Conservation (phyloP, 2,113 vertebrate species). For the Burhinus oedicnemus region DNA sequence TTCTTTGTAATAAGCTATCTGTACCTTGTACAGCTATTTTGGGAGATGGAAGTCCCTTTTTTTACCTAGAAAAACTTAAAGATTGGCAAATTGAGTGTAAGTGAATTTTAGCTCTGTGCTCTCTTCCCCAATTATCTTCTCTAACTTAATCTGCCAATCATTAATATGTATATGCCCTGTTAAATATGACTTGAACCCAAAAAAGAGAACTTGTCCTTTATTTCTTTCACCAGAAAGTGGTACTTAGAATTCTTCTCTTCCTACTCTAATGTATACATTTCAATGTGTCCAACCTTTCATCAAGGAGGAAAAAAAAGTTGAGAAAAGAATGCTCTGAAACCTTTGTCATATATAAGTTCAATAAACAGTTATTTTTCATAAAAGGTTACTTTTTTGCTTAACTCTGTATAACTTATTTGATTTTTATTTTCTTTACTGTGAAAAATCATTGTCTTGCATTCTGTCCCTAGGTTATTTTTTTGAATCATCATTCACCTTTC, state of each 20-base stretch:
- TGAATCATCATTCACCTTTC: conserved; percentile 91
- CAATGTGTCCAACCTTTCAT: background rate
- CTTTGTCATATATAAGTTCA: conserved; percentile 64
- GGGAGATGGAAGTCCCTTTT: background rate
- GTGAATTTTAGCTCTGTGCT: background rate
- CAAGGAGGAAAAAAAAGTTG: background rate
- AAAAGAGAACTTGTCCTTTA: background rate
- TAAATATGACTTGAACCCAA: background rate
- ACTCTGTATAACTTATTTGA: conserved; percentile 57
- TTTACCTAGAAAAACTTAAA: background rate
- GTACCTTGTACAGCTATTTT: background rate
- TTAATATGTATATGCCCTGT: background rate
- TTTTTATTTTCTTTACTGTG: conserved; percentile 66
- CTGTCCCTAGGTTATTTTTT: conserved; percentile 91
- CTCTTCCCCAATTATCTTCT: background rate
- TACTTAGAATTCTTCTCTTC: background rate
- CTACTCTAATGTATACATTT: background rate
- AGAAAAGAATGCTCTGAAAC: background rate
- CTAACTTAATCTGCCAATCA: background rate
- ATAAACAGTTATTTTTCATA: conserved; percentile 43
- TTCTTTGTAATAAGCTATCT: background rate
- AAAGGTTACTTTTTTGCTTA: conserved; percentile 49
- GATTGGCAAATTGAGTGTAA: background rate
- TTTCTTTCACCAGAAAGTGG: background rate
- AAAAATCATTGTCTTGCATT: conserved; percentile 79